These are phyloP conservation scores for Cervus canadensis DNA, from an alignment of 2,113 vertebrate species.

Conservation along the genomic window DNA sequence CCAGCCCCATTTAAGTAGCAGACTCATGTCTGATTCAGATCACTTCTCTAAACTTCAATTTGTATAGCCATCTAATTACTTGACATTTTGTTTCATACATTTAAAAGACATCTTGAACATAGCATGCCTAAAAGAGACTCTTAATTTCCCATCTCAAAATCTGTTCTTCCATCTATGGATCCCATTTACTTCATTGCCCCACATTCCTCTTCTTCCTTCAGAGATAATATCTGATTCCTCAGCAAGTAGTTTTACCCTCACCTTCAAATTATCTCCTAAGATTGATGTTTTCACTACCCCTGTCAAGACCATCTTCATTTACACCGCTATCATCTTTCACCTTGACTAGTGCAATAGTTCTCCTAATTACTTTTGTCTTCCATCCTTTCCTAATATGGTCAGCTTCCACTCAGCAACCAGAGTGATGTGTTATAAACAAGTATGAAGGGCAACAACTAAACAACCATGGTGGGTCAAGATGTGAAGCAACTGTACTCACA, in stretches of 20 bases:
- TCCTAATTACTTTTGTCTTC: not conserved
- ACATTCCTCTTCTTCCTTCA: not conserved
- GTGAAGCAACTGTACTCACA: not conserved
- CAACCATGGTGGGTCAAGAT: not conserved
- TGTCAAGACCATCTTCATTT: not conserved
- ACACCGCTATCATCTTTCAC: not conserved
- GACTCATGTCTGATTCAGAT: not conserved
- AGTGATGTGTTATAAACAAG: not conserved
- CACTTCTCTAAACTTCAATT: not conserved
- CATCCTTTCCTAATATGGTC: not conserved
- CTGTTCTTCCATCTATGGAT: not conserved
- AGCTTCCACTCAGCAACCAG: not conserved
- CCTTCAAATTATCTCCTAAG: not conserved
- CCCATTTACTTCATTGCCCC: not conserved
- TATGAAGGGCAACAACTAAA: not conserved
- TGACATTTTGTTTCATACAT: not conserved
- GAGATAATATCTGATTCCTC: not conserved
- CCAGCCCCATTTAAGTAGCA: not conserved
- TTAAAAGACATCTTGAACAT: not conserved
- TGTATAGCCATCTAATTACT: not conserved
- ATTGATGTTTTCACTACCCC: not conserved
- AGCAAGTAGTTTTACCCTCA: not conserved
- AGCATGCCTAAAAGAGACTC: not conserved
- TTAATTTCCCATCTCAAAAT: not conserved
- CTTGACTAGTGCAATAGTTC: not conserved